Evolutionary conservation across 2,888 invertebrate species (phyloP).

Genomic region (Cistogaster globosa): DNA sequence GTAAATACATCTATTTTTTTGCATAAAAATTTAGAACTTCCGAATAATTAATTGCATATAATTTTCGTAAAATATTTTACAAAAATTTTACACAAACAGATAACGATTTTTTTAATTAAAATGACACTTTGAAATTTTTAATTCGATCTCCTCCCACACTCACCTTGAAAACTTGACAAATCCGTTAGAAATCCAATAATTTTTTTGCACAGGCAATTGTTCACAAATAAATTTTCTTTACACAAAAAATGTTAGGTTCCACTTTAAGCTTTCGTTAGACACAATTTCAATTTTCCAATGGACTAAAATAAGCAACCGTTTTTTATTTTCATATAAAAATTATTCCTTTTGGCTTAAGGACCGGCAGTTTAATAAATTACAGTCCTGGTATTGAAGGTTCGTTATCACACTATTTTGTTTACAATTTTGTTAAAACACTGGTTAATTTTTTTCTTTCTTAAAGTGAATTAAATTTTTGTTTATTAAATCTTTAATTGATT

Average conservation of each 20-base stretch:
- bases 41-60: background rate
- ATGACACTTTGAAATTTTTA: constrained; percentile 7
- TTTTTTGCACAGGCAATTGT: constrained; percentile 12
- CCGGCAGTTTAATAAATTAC: background rate
- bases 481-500: constrained; percentile 46
- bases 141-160: constrained; percentile 23
- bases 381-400: constrained; percentile 29
- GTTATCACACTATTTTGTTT: constrained; percentile 10
- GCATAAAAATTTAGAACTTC: background rate
- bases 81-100: background rate
- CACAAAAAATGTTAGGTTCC: constrained; percentile 9
- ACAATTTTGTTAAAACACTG: constrained; percentile 12
- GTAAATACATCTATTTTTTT: no score
- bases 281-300: constrained; percentile 40
- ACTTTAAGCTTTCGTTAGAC: constrained; percentile 2
- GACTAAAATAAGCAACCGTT: constrained; percentile 10
- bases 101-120: background rate
- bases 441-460: constrained; percentile 10
- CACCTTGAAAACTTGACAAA: constrained; percentile 67
- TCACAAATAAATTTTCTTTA: constrained; percentile 4
- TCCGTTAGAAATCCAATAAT: constrained; percentile 61
- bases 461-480: constrained; percentile 5
- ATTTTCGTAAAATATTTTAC: background rate
- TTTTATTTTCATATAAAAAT: constrained; percentile 8
- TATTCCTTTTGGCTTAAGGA: constrained; percentile 29